A percentile compares a stretch with the other conserved stretches of the same genome.
These are phyloP conservation scores for Lycaon pictus DNA, from an alignment of 2,113 vertebrate genomes.

Conservation along the genomic window DNA sequence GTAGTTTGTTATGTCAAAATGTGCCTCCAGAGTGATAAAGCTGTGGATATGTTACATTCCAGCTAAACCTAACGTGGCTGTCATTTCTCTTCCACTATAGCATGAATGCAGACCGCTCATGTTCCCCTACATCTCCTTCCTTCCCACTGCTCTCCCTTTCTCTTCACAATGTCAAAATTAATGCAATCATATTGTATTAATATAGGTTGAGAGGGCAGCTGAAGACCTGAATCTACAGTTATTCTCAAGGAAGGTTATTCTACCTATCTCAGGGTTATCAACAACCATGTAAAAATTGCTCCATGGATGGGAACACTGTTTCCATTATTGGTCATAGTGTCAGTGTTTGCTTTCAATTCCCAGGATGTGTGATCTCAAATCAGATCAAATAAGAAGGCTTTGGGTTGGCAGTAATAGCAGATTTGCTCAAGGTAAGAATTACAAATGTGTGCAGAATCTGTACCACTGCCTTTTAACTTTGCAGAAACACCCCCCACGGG, in stretches of 20 bases:
- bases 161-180: conserved; percentile 44
- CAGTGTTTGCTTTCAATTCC: conserved; percentile 66
- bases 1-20: conserved; percentile 80
- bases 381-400: conserved; percentile 63
- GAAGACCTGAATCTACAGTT: conserved; percentile 44
- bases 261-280: conserved; percentile 52
- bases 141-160: not conserved
- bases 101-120: not conserved
- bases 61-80: conserved; percentile 57
- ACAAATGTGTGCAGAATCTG: not conserved
- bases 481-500: not conserved
- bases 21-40: conserved; percentile 76
- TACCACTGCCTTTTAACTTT: not conserved
- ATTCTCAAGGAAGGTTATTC: conserved; percentile 22
- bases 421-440: conserved; percentile 58
- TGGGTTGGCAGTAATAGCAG: conserved; percentile 45
- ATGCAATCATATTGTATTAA: conserved; percentile 62
- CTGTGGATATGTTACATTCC: conserved; percentile 74
- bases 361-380: conserved; percentile 59
- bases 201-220: not conserved
- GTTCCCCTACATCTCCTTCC: rapidly evolving
- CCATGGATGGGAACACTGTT: conserved; percentile 19
- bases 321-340: conserved; percentile 59
- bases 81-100: conserved; percentile 61
- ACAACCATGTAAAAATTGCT: not conserved